Percentiles rank a stretch among this genome's conserved stretches.
These are phyloP conservation scores for Neodiprion lecontei DNA, from an alignment of 1,140 invertebrate species.

Conservation along the genomic window DNA sequence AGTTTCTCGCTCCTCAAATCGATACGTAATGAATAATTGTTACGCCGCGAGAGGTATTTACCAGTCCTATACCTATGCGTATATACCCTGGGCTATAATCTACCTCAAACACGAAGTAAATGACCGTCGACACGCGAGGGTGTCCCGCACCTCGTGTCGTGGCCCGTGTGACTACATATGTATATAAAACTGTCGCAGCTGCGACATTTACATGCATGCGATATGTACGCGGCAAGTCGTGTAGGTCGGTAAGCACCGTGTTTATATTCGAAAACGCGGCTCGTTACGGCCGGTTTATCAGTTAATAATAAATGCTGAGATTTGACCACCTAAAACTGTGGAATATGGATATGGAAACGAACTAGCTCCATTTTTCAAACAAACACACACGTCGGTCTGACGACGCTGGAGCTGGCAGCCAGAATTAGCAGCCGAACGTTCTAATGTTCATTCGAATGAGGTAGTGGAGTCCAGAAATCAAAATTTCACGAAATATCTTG, in stretches of 20 bases:
- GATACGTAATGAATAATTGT: background rate
- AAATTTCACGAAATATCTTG: no score
- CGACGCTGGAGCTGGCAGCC: no score
- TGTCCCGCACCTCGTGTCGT: background rate
- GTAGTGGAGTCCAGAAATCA: no score
- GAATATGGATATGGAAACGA: background rate
- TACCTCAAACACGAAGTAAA: conserved; percentile 12
- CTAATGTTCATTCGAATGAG: no score
- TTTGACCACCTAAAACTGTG: background rate
- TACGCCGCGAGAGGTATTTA: background rate
- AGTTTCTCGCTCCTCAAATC: background rate
- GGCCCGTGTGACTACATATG: background rate
- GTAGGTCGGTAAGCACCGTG: no score
- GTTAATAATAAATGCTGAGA: background rate
- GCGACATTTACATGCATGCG: no score
- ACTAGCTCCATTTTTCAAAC: no score
- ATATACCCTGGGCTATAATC: background rate
- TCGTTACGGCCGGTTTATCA: no score
- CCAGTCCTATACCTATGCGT: background rate
- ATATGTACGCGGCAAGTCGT: background rate
- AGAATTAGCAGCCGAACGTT: no score
- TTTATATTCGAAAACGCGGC: no score
- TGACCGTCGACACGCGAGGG: conserved; percentile 9
- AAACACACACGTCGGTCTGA: no score
- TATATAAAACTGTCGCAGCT: background rate